A percentile compares a stretch with the other conserved stretches of the same genome.
These are phyloP conservation scores for Mesocricetus auratus DNA, from an alignment of 2,113 vertebrate species.

Conservation along the genomic window DNA sequence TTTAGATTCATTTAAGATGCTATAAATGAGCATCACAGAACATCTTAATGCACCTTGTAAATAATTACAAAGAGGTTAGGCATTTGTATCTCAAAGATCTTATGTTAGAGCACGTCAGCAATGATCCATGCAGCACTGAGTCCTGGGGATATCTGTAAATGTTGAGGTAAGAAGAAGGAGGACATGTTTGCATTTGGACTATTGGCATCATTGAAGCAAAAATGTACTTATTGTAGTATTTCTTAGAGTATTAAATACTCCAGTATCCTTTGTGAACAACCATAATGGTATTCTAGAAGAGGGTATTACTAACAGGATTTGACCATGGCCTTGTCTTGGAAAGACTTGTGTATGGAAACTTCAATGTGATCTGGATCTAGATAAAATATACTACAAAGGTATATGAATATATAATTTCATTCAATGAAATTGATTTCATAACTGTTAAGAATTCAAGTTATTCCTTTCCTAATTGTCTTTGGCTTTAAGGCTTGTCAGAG, in stretches of 20 bases:
- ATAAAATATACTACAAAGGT: conserved; percentile 31
- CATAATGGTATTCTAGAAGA: neutral
- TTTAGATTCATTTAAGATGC: neutral
- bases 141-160: neutral
- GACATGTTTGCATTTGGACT: neutral
- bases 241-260: neutral
- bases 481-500: conserved; percentile 81
- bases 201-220: neutral
- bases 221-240: neutral
- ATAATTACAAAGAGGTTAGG: neutral
- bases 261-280: neutral
- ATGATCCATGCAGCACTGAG: neutral
- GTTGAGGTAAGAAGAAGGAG: neutral
- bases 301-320: neutral
- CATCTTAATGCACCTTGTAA: neutral
- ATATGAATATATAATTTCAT: conserved; percentile 39
- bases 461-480: conserved; percentile 79
- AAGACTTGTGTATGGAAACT: neutral
- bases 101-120: neutral
- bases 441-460: conserved; percentile 65
- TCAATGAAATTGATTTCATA: conserved; percentile 66
- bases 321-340: neutral
- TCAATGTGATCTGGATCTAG: neutral
- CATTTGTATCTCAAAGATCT: neutral
- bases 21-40: neutral